Conservation (phyloP, 2,888 invertebrate species). For the Lamellibrachia satsuma region DNA sequence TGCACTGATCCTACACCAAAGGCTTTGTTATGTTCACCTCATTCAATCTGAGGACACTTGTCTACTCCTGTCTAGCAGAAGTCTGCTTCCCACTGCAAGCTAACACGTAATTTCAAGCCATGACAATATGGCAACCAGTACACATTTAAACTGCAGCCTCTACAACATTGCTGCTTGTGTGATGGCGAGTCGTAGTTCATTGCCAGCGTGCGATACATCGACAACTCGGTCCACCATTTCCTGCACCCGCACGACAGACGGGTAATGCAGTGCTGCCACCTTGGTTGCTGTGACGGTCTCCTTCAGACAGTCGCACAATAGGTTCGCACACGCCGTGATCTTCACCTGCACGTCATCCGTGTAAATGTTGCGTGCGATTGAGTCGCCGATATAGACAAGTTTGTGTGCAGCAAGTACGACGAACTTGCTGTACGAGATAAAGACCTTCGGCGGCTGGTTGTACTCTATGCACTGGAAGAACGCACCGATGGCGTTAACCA, state of each 20-base stretch:
- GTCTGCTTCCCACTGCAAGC: neutral
- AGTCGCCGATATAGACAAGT: conserved; percentile 92
- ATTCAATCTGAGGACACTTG: neutral
- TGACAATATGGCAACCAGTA: neutral
- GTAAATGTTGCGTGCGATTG: conserved; percentile 85
- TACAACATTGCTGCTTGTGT: neutral
- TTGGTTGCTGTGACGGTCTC: conserved; percentile 87
- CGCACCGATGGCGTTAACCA: conserved; percentile 89
- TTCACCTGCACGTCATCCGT: conserved; percentile 77
- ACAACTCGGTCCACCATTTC: conserved; percentile 93
- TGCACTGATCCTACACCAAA: neutral
- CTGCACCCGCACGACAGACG: conserved; percentile 87
- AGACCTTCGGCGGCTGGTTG: conserved; percentile 91
- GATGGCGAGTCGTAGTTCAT: conserved; percentile 70
- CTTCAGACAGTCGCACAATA: conserved; percentile 61
- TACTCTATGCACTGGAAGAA: conserved; percentile 90
- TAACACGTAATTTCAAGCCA: neutral
- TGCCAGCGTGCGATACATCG: conserved; percentile 84
- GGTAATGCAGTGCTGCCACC: conserved; percentile 89
- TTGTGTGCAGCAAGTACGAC: conserved; percentile 93
- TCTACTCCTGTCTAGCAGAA: neutral
- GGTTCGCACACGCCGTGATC: conserved; percentile 59
- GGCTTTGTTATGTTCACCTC: neutral
- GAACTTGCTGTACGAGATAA: conserved; percentile 92
- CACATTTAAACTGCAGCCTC: neutral